These are phyloP conservation scores for Pyrrhia umbra DNA, from an alignment of 2,888 invertebrate genomes.

Conservation along the genomic window DNA sequence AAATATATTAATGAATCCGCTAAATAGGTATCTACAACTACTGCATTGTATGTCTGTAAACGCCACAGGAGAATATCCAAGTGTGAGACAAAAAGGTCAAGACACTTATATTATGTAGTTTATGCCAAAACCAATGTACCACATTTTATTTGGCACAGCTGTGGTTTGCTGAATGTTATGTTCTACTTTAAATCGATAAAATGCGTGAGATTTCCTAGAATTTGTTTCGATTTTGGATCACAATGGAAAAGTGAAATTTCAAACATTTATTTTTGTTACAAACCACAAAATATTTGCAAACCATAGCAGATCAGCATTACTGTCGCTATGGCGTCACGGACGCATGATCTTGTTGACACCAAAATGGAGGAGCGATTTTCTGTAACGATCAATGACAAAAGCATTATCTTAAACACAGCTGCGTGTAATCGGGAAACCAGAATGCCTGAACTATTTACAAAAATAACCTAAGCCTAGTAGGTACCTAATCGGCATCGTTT, in stretches of 20 bases:
- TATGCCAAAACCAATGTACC: neutral
- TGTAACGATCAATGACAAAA: slow-evolving; percentile 30
- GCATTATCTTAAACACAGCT: slow-evolving; percentile 42
- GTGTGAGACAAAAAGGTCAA: no score
- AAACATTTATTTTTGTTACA: slow-evolving; percentile 31
- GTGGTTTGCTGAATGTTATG: slow-evolving; percentile 29
- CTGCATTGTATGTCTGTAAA: no score
- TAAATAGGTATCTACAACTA: no score
- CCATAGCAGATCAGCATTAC: slow-evolving; percentile 38
- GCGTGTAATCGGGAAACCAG: slow-evolving; percentile 41
- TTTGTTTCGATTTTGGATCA: slow-evolving; percentile 36
- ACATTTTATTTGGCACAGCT: slow-evolving; percentile 5
- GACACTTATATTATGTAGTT: no score
- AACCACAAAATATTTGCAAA: slow-evolving; percentile 36
- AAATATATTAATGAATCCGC: no score
- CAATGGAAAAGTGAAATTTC: slow-evolving; percentile 52
- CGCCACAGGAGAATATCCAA: no score
- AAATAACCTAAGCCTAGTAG: neutral
- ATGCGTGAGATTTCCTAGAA: slow-evolving; percentile 36
- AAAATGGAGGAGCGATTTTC: slow-evolving; percentile 36
- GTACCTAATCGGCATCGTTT: no score
- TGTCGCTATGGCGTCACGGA: slow-evolving; percentile 51
- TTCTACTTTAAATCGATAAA: slow-evolving; percentile 49
- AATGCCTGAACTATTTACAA: neutral
- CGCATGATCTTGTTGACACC: slow-evolving; percentile 63